A percentile compares a stretch with the other conserved stretches of the same genome.
Evolutionary conservation across 2,888 invertebrate species (phyloP).

Genomic region (Germaria angustata): DNA sequence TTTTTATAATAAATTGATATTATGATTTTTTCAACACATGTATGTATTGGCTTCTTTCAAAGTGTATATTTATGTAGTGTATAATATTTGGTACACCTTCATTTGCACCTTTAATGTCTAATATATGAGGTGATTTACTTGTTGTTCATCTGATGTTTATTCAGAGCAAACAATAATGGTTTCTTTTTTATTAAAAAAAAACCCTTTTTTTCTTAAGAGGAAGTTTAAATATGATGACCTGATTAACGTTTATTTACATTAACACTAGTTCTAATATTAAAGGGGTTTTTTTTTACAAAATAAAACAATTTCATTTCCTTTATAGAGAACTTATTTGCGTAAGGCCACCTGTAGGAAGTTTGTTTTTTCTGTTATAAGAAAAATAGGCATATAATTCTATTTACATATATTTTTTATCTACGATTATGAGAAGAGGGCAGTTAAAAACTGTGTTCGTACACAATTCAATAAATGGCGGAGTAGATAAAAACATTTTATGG

Average conservation of each 20-base stretch:
- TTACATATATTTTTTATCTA: too few species aligned
- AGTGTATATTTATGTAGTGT: background rate
- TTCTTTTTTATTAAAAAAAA: conserved; percentile 7
- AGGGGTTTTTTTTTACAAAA: background rate
- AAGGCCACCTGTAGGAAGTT: conserved; percentile 53
- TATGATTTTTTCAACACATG: conserved; percentile 6
- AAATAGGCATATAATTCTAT: too few species aligned
- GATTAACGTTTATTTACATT: conserved; percentile 36
- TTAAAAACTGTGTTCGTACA: too few species aligned
- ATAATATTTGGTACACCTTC: conserved; percentile 46
- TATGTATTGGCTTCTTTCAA: background rate
- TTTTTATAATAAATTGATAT: conserved; percentile 17
- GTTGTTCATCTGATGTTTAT: conserved; percentile 39
- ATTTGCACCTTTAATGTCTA: conserved; percentile 55
- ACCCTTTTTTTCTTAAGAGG: conserved; percentile 42
- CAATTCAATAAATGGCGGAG: too few species aligned
- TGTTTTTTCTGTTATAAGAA: background rate
- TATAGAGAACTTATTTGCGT: conserved; percentile 19
- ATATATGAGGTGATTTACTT: conserved; percentile 45
- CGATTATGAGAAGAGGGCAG: too few species aligned
- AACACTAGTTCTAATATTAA: conserved; percentile 18
- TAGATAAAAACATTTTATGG: too few species aligned
- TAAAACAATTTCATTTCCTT: background rate
- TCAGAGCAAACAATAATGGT: conserved; percentile 47
- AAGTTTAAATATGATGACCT: conserved; percentile 47